phyloP scores from a whole-genome alignment of 2,888 invertebrate species.

The Liposcelis brunnea region DNA sequence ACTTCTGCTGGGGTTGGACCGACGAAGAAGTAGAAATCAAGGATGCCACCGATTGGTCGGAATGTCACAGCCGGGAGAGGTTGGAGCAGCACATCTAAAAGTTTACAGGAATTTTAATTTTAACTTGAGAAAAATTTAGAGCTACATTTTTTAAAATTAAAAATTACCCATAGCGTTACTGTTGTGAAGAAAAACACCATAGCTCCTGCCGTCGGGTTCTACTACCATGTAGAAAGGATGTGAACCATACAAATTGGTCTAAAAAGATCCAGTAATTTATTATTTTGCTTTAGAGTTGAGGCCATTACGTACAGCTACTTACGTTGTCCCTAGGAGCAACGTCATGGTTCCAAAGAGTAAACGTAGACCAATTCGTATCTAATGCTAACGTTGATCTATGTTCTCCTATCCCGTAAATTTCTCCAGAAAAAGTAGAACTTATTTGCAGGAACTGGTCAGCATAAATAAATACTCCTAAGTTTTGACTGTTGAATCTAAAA shows the following conservation, averaged over 20 bases:
- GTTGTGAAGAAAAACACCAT: slow-evolving; percentile 63
- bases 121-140: neutral
- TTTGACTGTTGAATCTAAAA: slow-evolving; percentile 48
- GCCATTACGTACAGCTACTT: too few relatives aligned
- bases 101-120: neutral
- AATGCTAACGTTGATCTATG: slow-evolving; percentile 42
- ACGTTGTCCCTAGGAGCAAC: too few relatives aligned
- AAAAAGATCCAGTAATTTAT: slow-evolving; percentile 10
- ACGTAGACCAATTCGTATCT: slow-evolving; percentile 46
- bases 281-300: too few relatives aligned
- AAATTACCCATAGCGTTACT: slow-evolving; percentile 68
- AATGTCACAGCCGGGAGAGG: slow-evolving; percentile 69
- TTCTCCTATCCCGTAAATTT: slow-evolving; percentile 61
- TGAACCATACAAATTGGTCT: slow-evolving; percentile 29
- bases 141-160: neutral
- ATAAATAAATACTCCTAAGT: slow-evolving; percentile 48
- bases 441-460: slow-evolving; percentile 62
- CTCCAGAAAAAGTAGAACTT: slow-evolving; percentile 40
- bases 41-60: slow-evolving; percentile 61
- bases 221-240: slow-evolving; percentile 68
- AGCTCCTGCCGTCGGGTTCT: slow-evolving; percentile 46
- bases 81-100: slow-evolving; percentile 58
- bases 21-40: slow-evolving; percentile 60
- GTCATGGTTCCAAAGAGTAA: slow-evolving; percentile 54
- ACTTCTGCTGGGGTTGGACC: slow-evolving; percentile 58